These are phyloP conservation scores for Heliopora coerulea DNA, from an alignment of 92 coral and sea anemone genomes.

Conservation along the genomic window DNA sequence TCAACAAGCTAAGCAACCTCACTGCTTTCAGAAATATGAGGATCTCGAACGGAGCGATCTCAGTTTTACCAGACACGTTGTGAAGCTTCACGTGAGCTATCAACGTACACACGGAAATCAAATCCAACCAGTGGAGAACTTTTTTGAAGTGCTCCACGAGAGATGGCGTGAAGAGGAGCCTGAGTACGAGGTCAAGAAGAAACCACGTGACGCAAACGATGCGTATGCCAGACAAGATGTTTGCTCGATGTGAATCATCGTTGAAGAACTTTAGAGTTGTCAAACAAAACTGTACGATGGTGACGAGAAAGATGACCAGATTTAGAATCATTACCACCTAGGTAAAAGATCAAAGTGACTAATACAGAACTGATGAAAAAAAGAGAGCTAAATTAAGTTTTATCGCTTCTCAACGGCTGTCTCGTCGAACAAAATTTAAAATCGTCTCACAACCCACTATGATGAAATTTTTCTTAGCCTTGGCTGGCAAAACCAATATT, in stretches of 20 bases:
- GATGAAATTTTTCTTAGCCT: too few relatives aligned
- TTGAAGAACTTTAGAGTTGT: conserved; percentile 71
- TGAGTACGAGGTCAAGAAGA: conserved; percentile 74
- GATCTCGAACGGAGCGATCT: conserved; percentile 65
- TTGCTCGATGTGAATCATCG: conserved; percentile 57
- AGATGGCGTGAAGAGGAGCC: conserved; percentile 73
- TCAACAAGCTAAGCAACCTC: conserved; percentile 79
- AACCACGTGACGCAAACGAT: conserved; percentile 82
- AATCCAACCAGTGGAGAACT: conserved; percentile 70
- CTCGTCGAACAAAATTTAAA: too few relatives aligned
- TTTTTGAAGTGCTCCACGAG: conserved; percentile 35
- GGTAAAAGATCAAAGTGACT: not conserved
- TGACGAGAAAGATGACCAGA: conserved; percentile 66
- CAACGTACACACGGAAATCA: conserved; percentile 70
- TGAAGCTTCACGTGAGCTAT: conserved; percentile 26
- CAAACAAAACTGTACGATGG: conserved; percentile 81
- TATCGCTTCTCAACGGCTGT: too few relatives aligned
- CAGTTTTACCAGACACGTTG: not conserved
- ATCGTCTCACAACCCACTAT: too few relatives aligned
- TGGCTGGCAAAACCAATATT: too few relatives aligned
- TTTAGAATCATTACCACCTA: conserved; percentile 72
- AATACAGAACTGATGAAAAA: not conserved
- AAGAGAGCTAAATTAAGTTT: not conserved
- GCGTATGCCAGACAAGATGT: conserved; percentile 62
- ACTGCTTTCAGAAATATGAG: conserved; percentile 82